Evolutionary conservation across 1,140 invertebrate species (phyloP).

Genomic region (Camponotus vicinus): DNA sequence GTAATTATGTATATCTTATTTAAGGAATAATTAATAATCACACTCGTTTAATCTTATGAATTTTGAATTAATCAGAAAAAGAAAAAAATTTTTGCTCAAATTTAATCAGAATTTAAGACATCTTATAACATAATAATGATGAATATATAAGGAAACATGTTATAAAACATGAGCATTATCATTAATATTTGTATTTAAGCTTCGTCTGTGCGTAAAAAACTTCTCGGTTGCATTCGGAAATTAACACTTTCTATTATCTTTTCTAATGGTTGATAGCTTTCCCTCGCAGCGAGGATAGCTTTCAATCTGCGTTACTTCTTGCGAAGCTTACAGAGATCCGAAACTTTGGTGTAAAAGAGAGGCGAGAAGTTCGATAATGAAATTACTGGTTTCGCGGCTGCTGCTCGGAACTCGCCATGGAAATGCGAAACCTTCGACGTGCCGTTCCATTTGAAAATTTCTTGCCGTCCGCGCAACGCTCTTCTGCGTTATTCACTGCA

Average conservation of each 20-base stretch:
- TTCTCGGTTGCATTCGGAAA: conserved; percentile 1
- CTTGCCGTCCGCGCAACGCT: conserved; percentile 6
- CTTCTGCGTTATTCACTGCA: conserved; percentile 38
- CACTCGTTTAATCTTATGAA: conserved; percentile 12
- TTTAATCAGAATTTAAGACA: conserved; percentile 12
- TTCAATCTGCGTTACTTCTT: conserved; percentile 56
- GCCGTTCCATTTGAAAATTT: conserved; percentile 55
- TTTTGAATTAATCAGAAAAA: neutral
- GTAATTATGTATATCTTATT: conserved; percentile 35
- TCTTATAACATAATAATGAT: neutral
- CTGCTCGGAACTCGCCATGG: conserved; percentile 48
- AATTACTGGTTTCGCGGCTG: conserved; percentile 55
- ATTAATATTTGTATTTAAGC: conserved; percentile 28
- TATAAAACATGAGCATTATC: neutral
- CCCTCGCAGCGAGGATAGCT: conserved; percentile 3
- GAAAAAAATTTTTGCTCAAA: neutral
- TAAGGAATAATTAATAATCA: conserved; percentile 56
- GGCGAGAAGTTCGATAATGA: conserved; percentile 69
- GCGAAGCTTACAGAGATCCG: conserved; percentile 41
- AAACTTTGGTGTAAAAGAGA: conserved; percentile 64
- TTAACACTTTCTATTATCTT: conserved; percentile 34
- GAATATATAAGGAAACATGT: neutral
- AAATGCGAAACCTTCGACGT: conserved; percentile 62
- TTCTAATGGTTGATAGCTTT: conserved; percentile 19
- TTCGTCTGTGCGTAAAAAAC: neutral